A percentile compares a stretch with the other conserved stretches of the same genome.
Evolutionary conservation across 2,888 invertebrate species (phyloP).

Genomic region (Horisme vitalbata): DNA sequence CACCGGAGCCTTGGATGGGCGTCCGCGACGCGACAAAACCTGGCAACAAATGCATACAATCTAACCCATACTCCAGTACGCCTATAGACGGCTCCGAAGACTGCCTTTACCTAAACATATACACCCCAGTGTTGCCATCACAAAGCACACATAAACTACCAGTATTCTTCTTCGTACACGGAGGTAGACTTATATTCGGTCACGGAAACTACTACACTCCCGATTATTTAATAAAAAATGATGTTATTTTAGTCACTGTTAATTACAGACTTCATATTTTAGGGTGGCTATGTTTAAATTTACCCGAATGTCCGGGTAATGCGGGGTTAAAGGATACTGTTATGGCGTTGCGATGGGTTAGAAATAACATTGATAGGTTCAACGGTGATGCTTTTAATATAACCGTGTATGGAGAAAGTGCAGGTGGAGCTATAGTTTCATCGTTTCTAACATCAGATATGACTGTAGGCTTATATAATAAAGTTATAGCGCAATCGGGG

Average conservation of each 20-base stretch:
- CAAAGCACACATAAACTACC: constrained; percentile 63
- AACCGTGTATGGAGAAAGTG: constrained; percentile 68
- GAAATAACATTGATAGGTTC: constrained; percentile 57
- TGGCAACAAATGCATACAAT: constrained; percentile 67
- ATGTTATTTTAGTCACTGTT: constrained; percentile 65
- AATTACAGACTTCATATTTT: constrained; percentile 66
- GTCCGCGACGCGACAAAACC: constrained; percentile 65
- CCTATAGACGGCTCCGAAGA: constrained; percentile 83
- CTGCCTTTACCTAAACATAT: constrained; percentile 87
- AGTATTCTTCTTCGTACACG: constrained; percentile 82
- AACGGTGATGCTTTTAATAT: constrained; percentile 63
- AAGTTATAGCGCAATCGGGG: constrained; percentile 63
- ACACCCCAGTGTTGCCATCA: constrained; percentile 80
- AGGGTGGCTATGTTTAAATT: constrained; percentile 64
- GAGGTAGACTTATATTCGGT: constrained; percentile 80
- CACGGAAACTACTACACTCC: constrained; percentile 75
- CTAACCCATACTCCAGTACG: constrained; percentile 62
- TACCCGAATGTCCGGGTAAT: constrained; percentile 68
- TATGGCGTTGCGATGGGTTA: constrained; percentile 68
- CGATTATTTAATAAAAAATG: constrained; percentile 60
- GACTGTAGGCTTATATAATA: constrained; percentile 55
- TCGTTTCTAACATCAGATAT: constrained; percentile 58
- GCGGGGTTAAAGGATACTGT: constrained; percentile 64
- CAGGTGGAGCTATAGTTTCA: constrained; percentile 53
- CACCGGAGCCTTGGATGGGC: constrained; percentile 56